Base-by-base conservation (phyloP, 2,888 invertebrate species). In the Trichogramma evanescens region DNA sequence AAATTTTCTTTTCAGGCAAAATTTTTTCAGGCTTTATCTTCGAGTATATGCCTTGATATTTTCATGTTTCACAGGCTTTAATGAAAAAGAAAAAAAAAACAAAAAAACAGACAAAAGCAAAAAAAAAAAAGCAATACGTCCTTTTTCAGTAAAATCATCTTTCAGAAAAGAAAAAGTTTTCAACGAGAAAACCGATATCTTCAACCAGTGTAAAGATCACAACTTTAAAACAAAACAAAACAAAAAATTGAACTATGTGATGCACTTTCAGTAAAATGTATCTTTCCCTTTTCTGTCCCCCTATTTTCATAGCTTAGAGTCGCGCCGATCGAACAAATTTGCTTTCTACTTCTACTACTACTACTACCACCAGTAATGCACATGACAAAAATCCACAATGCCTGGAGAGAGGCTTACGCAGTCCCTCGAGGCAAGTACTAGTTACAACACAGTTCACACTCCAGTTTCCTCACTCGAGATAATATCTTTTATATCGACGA, bases 301-400 rank as follows among this genome's bases (percentile, higher is more conserved):
- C 75, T 74, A 76, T 77, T 77, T 26, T 77, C 77, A 75, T 77
- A 77, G 77, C 77, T 77, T 77, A 77, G 77, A 75, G 76, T 76
- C 73, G 76, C 74, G 76, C 76, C 72, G 77, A 76, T 75, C 77
- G 76, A 76, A 77, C 77, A 77, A 75, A 77, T 76, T 77, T 72
- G 76, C 76, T 77, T 77, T 75, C 77, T 77, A 76, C 76, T 73
- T 72, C 75, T 74, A 74, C 74, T 70, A 73, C 75, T 73, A 74
- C 75, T 74, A 76, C 67, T 61, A 66, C 67, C 71, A 72, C 71
- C 70, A 72, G 73, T 73, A 74, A 74, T 69, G 77, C 76, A 77
- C 77, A 77, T 77, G 77, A 77, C 76, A 78, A 78, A 73, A 75
- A 73, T 75, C 72, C 75, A 77, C 77, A 77, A 75, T 77, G 77